These are phyloP conservation scores for Nothoprocta perdicaria DNA, from an alignment of 2,113 vertebrate genomes.

Conservation along the genomic window DNA sequence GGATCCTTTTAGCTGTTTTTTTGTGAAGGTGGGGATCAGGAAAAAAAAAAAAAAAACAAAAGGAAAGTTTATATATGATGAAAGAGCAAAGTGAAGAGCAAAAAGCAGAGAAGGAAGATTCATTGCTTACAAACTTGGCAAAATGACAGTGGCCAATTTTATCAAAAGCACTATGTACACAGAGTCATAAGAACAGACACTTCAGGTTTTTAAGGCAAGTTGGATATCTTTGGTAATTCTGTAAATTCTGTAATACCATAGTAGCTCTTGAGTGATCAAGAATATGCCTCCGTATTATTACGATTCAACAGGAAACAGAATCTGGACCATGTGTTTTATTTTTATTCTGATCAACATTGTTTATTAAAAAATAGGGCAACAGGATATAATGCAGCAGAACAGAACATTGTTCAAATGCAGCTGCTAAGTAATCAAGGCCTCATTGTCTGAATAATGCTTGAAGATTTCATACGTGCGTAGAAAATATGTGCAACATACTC, in stretches of 20 bases:
- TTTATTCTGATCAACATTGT: not conserved
- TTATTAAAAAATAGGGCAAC: not conserved
- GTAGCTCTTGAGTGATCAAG: not conserved
- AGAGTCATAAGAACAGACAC: not conserved
- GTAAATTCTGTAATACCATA: not conserved
- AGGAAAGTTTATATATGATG: not conserved
- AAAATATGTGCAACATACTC: constrained; percentile 1
- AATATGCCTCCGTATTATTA: not conserved
- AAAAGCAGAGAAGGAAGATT: not conserved
- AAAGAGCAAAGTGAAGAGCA: fast-evolving
- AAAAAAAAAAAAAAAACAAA: no score
- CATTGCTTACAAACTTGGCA: not conserved
- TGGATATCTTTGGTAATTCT: not conserved
- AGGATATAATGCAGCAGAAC: not conserved
- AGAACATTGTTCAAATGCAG: constrained; percentile 33
- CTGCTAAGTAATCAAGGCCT: constrained; percentile 46
- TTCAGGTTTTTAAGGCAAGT: not conserved
- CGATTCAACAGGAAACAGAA: not conserved
- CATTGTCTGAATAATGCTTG: constrained; percentile 34
- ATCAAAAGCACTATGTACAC: not conserved
- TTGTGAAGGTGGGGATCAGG: not conserved
- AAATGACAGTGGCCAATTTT: not conserved
- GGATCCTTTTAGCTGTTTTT: not conserved
- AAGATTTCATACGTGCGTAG: constrained; percentile 35
- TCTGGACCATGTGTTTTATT: not conserved